Percentiles rank a stretch among this genome's conserved stretches.
Conservation (phyloP, 2,113 vertebrate species). For the Mesembrinibis cayennensis region DNA sequence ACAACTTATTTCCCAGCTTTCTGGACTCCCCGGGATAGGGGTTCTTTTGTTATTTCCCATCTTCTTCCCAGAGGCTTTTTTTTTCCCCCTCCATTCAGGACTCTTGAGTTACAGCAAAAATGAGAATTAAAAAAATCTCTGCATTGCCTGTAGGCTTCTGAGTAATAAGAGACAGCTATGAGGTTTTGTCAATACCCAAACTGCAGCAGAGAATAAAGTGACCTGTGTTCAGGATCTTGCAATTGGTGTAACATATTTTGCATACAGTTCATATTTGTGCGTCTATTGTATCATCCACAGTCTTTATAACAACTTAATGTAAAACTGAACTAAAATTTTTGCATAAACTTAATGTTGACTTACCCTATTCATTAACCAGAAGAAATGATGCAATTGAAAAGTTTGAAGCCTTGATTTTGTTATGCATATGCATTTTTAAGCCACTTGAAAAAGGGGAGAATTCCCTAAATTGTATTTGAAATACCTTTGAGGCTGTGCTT, state of each 20-base stretch:
- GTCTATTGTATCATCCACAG: not conserved
- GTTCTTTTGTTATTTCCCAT: not conserved
- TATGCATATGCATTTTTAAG: not conserved
- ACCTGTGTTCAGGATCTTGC: not conserved
- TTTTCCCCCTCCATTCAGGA: not conserved
- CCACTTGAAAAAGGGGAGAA: not conserved
- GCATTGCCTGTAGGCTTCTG: not conserved
- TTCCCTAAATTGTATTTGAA: not conserved
- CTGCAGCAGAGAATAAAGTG: not conserved
- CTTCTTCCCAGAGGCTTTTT: not conserved
- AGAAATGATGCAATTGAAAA: not conserved
- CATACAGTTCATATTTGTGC: fast-evolving
- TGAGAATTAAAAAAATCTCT: not conserved
- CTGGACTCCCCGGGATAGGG: not conserved
- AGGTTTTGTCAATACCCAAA: not conserved
- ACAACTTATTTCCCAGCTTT: not conserved
- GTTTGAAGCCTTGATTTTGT: not conserved
- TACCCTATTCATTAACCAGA: not conserved
- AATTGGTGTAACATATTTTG: not conserved
- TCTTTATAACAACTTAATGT: not conserved
- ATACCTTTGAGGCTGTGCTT: not conserved
- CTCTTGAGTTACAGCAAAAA: not conserved
- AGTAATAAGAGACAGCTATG: not conserved
- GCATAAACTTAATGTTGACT: not conserved
- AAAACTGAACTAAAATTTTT: not conserved